These are phyloP conservation scores for Pollenia labialis DNA, from an alignment of 2,888 invertebrate species.

Conservation along the genomic window DNA sequence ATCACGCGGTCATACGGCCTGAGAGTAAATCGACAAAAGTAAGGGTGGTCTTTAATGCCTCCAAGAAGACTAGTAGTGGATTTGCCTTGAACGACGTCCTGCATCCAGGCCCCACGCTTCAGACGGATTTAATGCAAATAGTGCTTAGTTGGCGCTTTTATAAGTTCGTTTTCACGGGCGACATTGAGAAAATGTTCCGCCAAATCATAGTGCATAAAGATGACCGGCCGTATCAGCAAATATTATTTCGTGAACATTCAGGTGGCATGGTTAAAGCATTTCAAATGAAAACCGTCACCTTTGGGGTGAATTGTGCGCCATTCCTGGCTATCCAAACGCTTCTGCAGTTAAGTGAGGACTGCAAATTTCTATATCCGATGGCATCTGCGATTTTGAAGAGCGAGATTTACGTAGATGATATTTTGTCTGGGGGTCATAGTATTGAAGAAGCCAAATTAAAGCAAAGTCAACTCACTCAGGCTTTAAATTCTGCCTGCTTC, in stretches of 20 bases:
- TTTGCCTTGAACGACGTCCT: neutral
- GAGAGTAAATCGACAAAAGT: slow-evolving; percentile 22
- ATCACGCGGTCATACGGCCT: slow-evolving; percentile 2
- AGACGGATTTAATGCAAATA: slow-evolving; percentile 10
- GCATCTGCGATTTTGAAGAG: no score
- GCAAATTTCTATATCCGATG: no score
- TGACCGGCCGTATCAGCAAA: no score
- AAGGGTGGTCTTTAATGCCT: no score
- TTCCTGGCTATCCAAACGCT: neutral
- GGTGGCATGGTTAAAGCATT: no score
- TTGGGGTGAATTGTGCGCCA: no score
- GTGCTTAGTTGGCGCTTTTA: slow-evolving; percentile 45
- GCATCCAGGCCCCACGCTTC: neutral
- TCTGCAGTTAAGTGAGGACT: neutral
- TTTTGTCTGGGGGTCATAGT: slow-evolving; percentile 2
- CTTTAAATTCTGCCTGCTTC: neutral
- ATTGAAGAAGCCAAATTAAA: neutral
- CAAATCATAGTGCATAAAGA: no score
- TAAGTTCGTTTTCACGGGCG: neutral
- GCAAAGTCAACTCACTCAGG: neutral
- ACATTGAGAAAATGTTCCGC: no score
- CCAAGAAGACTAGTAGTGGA: neutral
- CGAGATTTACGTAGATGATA: slow-evolving; percentile 31
- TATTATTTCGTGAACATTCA: no score
- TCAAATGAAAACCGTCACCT: no score